Evolutionary conservation across 2,113 vertebrate species (phyloP), one percentile per base, ranked within the genome.

Genomic region (Hyperopisus bebe): DNA sequence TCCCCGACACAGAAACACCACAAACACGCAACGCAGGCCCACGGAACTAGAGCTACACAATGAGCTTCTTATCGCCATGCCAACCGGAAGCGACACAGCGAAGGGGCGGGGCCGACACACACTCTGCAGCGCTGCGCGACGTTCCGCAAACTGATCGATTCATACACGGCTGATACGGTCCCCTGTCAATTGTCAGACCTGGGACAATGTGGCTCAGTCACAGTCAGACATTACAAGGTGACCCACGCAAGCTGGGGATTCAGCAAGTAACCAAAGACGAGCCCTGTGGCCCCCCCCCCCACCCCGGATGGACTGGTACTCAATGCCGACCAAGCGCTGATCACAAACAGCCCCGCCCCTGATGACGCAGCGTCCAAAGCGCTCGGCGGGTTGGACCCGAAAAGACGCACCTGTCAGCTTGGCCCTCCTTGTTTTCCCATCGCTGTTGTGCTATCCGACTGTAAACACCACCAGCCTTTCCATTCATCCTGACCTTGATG

Each of bases 401-500:
- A 47, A 48, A 8, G 48, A 11, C n/a, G 6, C 83, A 85, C 46
- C 44, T 48, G 83, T n/a, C 21, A 3, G 21, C 17, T 13, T 9
- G 19, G 1, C 44, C 44, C 24, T 2, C 44, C 48, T 85, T 84
- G 46, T 50, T 50, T 48, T 85, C 46, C 44, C 46, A 85, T 85
- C n/a, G 7, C 11, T 24, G 46, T 50, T n/a, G 21, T 48, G 46
- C 42, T n/a, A n/a, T 48, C 44, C n/a, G 9, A 85, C 83, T 27
- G 9, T 31, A 85, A 85, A 85, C 46, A 50, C 83, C 44, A 15
- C 21, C 44, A 5, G 83, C 83, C 82, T 31, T 50, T 17, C 83
- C 46, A 85, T 85, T 85, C 21, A n/a, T n/a, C 47, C 83, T 85
- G 83, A 85, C 83, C 47, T 85, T 85, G 83, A 50, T 24, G 44